Evolutionary conservation across 2,888 invertebrate genomes (phyloP).

Genomic region (Epirrita christyi): DNA sequence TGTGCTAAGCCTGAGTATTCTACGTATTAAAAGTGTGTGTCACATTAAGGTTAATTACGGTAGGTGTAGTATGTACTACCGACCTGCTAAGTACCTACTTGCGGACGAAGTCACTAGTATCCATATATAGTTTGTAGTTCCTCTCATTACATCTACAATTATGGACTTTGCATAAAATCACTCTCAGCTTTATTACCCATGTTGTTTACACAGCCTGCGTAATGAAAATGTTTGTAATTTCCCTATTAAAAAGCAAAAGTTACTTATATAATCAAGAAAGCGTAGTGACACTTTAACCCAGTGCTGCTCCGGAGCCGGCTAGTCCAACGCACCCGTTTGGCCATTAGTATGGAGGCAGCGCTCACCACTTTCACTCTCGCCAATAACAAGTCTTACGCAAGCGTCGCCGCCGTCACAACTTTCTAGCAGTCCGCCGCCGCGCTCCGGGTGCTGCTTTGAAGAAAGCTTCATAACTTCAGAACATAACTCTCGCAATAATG

Average conservation of each 20-base stretch:
- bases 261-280: slow-evolving; percentile 69
- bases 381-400: slow-evolving; percentile 80
- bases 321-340: slow-evolving; percentile 67
- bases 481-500: slow-evolving; percentile 54
- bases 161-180: slow-evolving; percentile 2
- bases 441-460: slow-evolving; percentile 43
- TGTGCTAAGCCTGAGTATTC: too few relatives aligned
- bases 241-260: slow-evolving; percentile 62
- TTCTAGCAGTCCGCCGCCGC: slow-evolving; percentile 62
- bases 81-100: too few relatives aligned
- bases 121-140: slow-evolving; percentile 1
- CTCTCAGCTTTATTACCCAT: slow-evolving; percentile 13
- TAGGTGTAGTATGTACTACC: too few relatives aligned
- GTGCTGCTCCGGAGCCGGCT: slow-evolving; percentile 53
- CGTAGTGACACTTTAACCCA: slow-evolving; percentile 76
- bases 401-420: slow-evolving; percentile 58
- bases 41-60: too few relatives aligned
- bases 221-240: slow-evolving; percentile 41
- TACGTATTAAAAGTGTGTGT: too few relatives aligned
- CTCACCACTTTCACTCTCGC: slow-evolving; percentile 81
- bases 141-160: neutral
- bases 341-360: slow-evolving; percentile 81
- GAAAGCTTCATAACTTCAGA: slow-evolving; percentile 25
- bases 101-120: too few relatives aligned
- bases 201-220: slow-evolving; percentile 19